Conservation (phyloP, 2,888 invertebrate genomes). For the Cephalotes varians region DNA sequence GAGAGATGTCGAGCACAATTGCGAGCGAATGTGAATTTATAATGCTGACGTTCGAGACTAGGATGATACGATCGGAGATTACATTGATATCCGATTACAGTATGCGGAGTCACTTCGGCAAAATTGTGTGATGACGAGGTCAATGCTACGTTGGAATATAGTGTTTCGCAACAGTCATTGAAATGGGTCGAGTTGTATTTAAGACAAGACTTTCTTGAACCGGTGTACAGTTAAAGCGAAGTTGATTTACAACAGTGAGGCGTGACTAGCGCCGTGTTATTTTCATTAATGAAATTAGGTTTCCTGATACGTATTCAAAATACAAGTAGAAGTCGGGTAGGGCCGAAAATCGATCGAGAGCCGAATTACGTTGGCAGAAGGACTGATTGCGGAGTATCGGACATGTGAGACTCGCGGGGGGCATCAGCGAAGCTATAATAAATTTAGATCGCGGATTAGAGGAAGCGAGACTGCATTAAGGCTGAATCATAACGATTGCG, state of each 20-base stretch:
- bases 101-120: background rate
- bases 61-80: background rate
- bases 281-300: conserved; percentile 28
- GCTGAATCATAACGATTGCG: conserved; percentile 13
- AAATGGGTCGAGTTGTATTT: conserved; percentile 24
- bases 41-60: background rate
- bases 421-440: background rate
- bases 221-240: conserved; percentile 20
- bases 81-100: background rate
- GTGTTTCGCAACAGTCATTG: conserved; percentile 16
- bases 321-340: background rate
- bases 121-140: background rate
- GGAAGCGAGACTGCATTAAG: conserved; percentile 3
- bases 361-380: background rate
- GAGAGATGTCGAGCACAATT: conserved; percentile 39
- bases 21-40: conserved; percentile 20
- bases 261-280: conserved; percentile 11
- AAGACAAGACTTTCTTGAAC: conserved; percentile 9
- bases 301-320: conserved; percentile 2
- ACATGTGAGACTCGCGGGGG: background rate
- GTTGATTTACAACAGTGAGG: conserved; percentile 16
- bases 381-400: background rate
- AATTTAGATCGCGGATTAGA: conserved; percentile 2
- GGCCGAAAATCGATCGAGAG: background rate
- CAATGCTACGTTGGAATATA: background rate